A percentile compares a stretch with the other conserved stretches of the same genome.
phyloP scores from a whole-genome alignment of 2,797 vertebrate species.

The Pogonophryne albipinna region DNA sequence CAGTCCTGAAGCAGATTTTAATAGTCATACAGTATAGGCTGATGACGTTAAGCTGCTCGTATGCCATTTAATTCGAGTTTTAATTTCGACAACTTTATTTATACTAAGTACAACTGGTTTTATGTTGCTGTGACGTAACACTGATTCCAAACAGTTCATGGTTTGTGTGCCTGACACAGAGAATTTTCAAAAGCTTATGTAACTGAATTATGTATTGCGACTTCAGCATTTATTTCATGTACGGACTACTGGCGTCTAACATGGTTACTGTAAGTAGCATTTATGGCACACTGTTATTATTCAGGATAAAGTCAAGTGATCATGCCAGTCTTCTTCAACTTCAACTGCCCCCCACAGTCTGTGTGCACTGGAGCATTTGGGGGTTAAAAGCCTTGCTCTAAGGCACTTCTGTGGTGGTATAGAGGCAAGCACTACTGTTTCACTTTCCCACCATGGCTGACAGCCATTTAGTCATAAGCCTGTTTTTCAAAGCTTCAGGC shows the following conservation, averaged over 20 bases:
- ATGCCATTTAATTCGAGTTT: too few species aligned
- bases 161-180: background rate
- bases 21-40: background rate
- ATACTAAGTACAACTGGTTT: too few species aligned
- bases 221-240: constrained; percentile 38
- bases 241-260: constrained; percentile 13
- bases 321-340: constrained; percentile 17
- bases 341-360: constrained; percentile 24
- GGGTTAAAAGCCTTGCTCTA: constrained; percentile 21
- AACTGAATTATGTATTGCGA: constrained; percentile 20
- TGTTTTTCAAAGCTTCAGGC: background rate
- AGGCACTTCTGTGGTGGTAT: constrained; percentile 17
- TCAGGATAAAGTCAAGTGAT: constrained; percentile 23
- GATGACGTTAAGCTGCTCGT: too few species aligned
- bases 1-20: constrained; percentile 18
- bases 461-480: background rate
- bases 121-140: too few species aligned
- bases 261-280: constrained; percentile 25
- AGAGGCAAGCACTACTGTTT: background rate
- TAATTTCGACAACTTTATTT: too few species aligned
- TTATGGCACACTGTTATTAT: constrained; percentile 42
- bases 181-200: constrained; percentile 18
- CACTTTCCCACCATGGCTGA: background rate
- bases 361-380: constrained; percentile 10
- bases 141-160: background rate